Base-by-base conservation (phyloP, 2,888 invertebrate genomes). In the Actias luna region DNA sequence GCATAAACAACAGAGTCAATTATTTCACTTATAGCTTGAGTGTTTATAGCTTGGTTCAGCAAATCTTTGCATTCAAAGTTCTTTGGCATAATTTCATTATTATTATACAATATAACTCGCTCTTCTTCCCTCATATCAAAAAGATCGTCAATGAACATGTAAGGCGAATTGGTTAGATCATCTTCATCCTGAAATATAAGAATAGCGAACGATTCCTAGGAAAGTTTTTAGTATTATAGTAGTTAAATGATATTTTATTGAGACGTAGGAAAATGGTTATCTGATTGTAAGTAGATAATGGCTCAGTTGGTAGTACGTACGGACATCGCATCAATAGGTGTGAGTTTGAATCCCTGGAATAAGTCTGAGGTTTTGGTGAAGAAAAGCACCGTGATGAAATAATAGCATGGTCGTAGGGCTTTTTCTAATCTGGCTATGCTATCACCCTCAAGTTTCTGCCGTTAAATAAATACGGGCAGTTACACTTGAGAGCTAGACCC, bases 101-200 rank as follows among this genome's bases (percentile, higher is more conserved):
- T 81, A 42, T 83, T 76, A 35, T 71, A 68, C 58, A 64, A 69
- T 27, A 73, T 65, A 58, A 79, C 73, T 57, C 65, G 75, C 65
- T 87, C 87, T 29, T 89, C 84, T 46, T 88, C 88, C 65, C 88
- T 90, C 86, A 89, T 87, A 60, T 91, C 88, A 67, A 90, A 91
- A 50, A 91, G 74, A 65, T 87, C 77, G 65, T 84, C 88, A 58
- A 91, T 88, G 63, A 87, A 84, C 76, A 83, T 83, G 0, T 89
- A 87, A 7, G 91, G 87, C 1, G 85, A 87, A 65, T 85, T 83
- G 2, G 68, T 77, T 39, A 83, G 66, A 52, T 84, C 85, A 57
- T 74, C 71, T 67, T 82, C 75, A 16, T 67, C 74, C 83, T 84
- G 67, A 73, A 82, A 74, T 27, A 59, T 16, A 67, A 65, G 50